Percentiles rank a stretch among this genome's conserved stretches.
Conservation (phyloP, 2,113 vertebrate species). For the Ciconia stormi region DNA sequence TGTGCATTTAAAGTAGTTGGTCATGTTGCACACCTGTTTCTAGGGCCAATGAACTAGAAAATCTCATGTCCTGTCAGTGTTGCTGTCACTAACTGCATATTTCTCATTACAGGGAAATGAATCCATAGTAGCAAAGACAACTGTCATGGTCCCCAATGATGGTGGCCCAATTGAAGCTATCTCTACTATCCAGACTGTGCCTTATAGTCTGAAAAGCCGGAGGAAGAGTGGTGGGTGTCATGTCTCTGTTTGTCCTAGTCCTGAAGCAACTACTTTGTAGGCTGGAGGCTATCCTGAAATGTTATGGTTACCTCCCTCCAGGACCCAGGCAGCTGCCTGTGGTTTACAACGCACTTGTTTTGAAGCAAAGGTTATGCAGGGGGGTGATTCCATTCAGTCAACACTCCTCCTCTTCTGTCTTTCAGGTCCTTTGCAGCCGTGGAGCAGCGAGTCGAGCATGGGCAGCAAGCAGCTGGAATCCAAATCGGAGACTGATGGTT, state of each 20-base stretch:
- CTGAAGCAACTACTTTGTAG: fast-evolving
- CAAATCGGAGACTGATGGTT: conserved; percentile 58
- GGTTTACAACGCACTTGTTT: fast-evolving
- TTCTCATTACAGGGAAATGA: conserved; percentile 83
- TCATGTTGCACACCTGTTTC: neutral
- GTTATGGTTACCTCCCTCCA: fast-evolving
- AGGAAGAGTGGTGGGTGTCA: conserved; percentile 82
- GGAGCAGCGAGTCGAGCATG: conserved; percentile 84
- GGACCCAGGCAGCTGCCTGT: neutral
- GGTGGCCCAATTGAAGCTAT: conserved; percentile 93
- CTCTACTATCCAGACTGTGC: conserved; percentile 91
- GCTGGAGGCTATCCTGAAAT: neutral
- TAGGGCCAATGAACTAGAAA: neutral
- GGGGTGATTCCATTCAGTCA: neutral
- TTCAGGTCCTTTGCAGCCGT: conserved; percentile 83
- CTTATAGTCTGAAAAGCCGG: conserved; percentile 82
- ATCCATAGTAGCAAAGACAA: conserved; percentile 93
- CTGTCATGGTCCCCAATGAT: conserved; percentile 85
- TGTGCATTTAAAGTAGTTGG: fast-evolving
- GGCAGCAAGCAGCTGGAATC: conserved; percentile 74
- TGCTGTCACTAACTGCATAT: neutral
- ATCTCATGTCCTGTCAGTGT: fast-evolving
- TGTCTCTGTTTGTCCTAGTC: fast-evolving
- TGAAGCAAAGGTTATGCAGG: neutral
- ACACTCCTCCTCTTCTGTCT: neutral